Percentiles rank a stretch among this genome's conserved stretches.
phyloP scores from a whole-genome alignment of 2,888 invertebrate species.

The Geophilus truncorum region DNA sequence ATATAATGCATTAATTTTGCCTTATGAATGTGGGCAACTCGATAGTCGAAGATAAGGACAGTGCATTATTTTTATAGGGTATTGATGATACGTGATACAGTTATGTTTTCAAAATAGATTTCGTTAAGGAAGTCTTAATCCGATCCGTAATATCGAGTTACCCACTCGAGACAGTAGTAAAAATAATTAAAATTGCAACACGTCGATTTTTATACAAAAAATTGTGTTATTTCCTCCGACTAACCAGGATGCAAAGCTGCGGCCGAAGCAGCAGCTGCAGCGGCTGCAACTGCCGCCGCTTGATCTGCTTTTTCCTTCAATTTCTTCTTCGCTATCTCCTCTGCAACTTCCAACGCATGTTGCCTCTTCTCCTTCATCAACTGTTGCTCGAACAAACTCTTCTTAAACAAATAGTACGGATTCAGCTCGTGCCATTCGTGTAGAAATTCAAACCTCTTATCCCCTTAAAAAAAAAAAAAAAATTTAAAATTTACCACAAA shows the following conservation, averaged over 20 bases:
- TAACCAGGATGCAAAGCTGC: neutral
- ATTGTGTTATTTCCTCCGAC: no score
- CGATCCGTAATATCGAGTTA: no score
- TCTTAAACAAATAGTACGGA: conserved; percentile 71
- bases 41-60: no score
- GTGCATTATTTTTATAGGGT: no score
- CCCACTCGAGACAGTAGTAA: no score
- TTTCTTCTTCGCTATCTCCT: conserved; percentile 34
- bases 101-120: no score
- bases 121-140: no score
- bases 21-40: no score
- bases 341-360: neutral
- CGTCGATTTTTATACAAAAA: no score
- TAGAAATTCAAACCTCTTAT: conserved; percentile 71
- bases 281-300: neutral
- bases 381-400: conserved; percentile 43
- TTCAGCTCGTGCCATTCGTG: conserved; percentile 70
- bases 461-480: conserved; percentile 25
- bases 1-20: no score
- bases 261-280: neutral
- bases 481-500: neutral
- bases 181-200: neutral
- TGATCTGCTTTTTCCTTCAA: conserved; percentile 33
- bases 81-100: no score
- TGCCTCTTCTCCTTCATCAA: conserved; percentile 2